Base-by-base conservation (phyloP, 2,113 vertebrate genomes). In the Ardeotis arabs region DNA sequence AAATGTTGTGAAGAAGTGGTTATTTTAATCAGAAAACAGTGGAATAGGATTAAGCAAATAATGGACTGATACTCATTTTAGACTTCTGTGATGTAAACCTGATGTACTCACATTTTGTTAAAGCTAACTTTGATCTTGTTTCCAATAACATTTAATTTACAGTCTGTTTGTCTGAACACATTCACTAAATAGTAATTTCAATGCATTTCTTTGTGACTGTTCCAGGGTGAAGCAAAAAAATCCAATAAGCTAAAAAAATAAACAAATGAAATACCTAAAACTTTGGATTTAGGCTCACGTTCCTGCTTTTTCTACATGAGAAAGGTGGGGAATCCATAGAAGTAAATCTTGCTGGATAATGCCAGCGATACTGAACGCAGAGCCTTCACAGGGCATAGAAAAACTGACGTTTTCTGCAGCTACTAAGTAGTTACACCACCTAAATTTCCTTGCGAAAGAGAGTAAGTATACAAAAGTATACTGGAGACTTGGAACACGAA, bases 91-190 rank as follows among this genome's bases (percentile, higher is more conserved):
- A 72, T 49, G 77, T 35, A 74, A 89, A 89, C 49, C 52, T 72
- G 59, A 39, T 25, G 73, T 20, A 28, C 52, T 8, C 50, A 7
- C 14, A 33, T 84, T 92, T 92, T 92, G 55, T 75, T 78, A 60
- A 41, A 60, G 47, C 37, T 50, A 50, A 87, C 89, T 89, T 63
- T 62, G 80, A 86, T 89, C 28, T 89, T 88, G 90, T 67, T 55
- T 29, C 83, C 86, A 89, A 64, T 89, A 91, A 56, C 64, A 68
- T 72, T 84, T 78, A 24, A 93, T 92, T 95, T 81, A n/a, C 21
- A 56, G 28, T 44, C 64, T 66, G 41, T 96, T 83, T 67, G 44
- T 86, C 93, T 60, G 66, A 87, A 64, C 33, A 18, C 52, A 89
- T 39, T 75, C 24, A 60, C 92, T 92, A 87, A 76, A 93, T 5